Conservation (phyloP, 2,888 invertebrate genomes). For the Gymnoscelis rufifasciata region DNA sequence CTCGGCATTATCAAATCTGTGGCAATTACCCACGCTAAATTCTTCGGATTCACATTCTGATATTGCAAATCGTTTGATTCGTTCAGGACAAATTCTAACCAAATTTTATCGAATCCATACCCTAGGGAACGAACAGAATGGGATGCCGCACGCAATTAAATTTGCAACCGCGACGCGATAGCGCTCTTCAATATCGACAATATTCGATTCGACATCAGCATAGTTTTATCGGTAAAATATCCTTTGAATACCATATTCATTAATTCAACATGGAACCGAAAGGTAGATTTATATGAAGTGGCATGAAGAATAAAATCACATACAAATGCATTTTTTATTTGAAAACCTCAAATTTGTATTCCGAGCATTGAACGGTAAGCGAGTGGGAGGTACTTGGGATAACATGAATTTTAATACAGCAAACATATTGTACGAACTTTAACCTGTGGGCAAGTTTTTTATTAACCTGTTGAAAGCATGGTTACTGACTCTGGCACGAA, state of each 20-base stretch:
- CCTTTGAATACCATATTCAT: conserved; percentile 20
- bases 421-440: conserved; percentile 13
- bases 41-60: conserved; percentile 20
- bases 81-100: conserved; percentile 32
- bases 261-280: conserved; percentile 38
- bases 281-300: conserved; percentile 52
- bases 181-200: conserved; percentile 5
- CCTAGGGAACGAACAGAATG: conserved; percentile 29
- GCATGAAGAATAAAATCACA: conserved; percentile 59
- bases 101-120: conserved; percentile 32
- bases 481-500: conserved; percentile 12
- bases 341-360: conserved; percentile 59
- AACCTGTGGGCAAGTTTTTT: conserved; percentile 29
- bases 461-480: conserved; percentile 51
- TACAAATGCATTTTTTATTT: conserved; percentile 60
- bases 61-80: conserved; percentile 26
- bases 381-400: conserved; percentile 69
- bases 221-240: neutral
- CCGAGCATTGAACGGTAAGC: conserved; percentile 63
- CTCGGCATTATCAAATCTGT: conserved; percentile 20
- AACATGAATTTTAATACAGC: conserved; percentile 49
- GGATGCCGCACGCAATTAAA: conserved; percentile 42
- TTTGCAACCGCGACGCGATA: conserved; percentile 48
- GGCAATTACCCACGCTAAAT: conserved; percentile 27
- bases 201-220: no score